Base-by-base conservation (phyloP, 2,113 vertebrate species). In the Nansenia antarctica region DNA sequence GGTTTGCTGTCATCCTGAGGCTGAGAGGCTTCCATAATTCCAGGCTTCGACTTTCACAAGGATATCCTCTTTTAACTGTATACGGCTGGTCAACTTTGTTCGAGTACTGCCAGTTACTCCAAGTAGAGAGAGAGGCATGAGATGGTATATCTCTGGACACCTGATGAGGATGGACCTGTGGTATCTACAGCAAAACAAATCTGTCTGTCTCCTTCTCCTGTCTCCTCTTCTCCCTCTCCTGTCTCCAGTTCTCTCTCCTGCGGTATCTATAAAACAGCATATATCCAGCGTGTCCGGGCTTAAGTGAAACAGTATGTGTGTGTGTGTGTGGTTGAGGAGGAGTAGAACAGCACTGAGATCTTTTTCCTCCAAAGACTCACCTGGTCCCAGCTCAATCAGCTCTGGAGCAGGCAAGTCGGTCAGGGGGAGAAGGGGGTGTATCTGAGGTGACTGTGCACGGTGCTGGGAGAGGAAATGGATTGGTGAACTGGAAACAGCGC, bases 341-440 rank as follows among this genome's bases (percentile, higher is more conserved):
- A 15, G 57, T 47, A 30, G 20, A 53, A 47, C 32, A 15, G 63
- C 68, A 52, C 26, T 61, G 32, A 18, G 29, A 67, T 55, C 35
- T 55, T 24, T 52, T 27, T 47, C 60, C 57, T 65, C n/a, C 42
- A 66, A 5, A 34, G 3, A 53, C 18, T 61, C 27, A 52, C 15
- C 37, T 22, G 27, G 57, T 69, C 53, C 37, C 29, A 70, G 22
- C 18, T 62, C 45, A 49, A 65, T 53, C 67, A 66, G 62, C 11
- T 69, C 9, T 11, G 24, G n/a, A 59, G 31, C 22, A 27, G 22
- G 34, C 35, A 20, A n/a, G n/a, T n/a, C n/a, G n/a, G 12, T 27
- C 26, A 18, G 54, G 53, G 9, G 5, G 24, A 47, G 11, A 18
- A 2, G 35, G 15, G 24, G 31, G 42, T n/a, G n/a, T n/a, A n/a